phyloP scores from a whole-genome alignment of 2,113 vertebrate species.

The Caretta caretta region DNA sequence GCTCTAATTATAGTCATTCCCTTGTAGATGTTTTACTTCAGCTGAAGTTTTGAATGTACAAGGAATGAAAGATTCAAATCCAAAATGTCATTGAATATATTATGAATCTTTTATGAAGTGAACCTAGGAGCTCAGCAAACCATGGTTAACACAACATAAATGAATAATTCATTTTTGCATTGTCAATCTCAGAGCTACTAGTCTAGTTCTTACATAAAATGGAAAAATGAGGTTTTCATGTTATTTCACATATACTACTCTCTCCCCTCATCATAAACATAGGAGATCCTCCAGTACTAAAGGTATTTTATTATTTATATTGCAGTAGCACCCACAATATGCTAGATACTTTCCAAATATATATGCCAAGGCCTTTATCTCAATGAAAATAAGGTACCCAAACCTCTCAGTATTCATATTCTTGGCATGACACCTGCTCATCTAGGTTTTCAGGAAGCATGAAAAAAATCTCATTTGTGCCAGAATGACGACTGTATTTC shows the following conservation, averaged over 20 bases:
- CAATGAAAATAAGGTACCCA: background rate
- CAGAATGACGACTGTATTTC: background rate
- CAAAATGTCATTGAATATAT: background rate
- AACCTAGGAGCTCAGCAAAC: background rate
- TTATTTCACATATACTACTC: background rate
- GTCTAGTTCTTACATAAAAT: background rate
- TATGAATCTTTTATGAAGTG: constrained; percentile 5
- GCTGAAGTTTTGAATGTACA: background rate
- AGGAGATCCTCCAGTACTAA: background rate
- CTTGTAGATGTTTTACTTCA: background rate
- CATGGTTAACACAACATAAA: constrained; percentile 22
- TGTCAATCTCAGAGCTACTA: background rate
- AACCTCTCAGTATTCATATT: background rate
- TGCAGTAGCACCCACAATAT: fast-evolving
- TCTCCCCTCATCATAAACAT: background rate
- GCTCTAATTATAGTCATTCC: background rate
- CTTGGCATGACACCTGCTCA: background rate
- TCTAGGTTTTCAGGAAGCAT: background rate
- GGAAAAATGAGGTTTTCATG: background rate
- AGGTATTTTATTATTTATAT: background rate
- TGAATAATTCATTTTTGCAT: background rate
- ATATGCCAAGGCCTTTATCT: background rate
- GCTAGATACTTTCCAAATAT: background rate
- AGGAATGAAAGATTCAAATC: background rate
- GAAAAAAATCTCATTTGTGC: background rate